phyloP scores from a whole-genome alignment of 2,888 invertebrate genomes.

The Drosophila dives region DNA sequence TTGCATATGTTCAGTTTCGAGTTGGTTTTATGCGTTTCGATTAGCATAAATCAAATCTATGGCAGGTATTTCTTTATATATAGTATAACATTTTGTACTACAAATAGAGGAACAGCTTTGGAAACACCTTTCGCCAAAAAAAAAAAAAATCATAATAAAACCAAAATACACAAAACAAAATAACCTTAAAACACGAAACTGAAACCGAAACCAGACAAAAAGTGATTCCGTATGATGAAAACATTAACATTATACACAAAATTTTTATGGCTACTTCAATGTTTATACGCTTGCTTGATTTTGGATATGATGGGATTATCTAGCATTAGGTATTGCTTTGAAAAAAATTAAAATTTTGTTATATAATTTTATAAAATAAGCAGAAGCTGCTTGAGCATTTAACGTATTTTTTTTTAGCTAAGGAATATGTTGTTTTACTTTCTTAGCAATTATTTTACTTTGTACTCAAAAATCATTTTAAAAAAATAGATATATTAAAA shows the following conservation, averaged over 20 bases:
- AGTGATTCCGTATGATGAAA: constrained; percentile 66
- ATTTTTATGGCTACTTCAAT: constrained; percentile 74
- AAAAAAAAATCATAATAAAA: constrained; percentile 17
- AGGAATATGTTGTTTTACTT: not conserved
- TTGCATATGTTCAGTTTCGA: constrained; percentile 60
- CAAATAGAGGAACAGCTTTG: constrained; percentile 63
- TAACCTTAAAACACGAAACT: constrained; percentile 46
- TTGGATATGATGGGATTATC: too few relatives aligned
- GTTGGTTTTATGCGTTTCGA: constrained; percentile 67
- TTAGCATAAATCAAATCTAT: constrained; percentile 73
- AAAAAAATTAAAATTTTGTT: not conserved
- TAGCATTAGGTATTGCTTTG: not conserved
- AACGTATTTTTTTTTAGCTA: not conserved
- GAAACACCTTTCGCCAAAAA: constrained; percentile 72
- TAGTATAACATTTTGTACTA: constrained; percentile 53
- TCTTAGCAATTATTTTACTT: not conserved
- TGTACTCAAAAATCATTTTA: rapidly evolving
- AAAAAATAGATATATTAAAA: not conserved
- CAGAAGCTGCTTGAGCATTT: not conserved
- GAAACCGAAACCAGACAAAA: constrained; percentile 48
- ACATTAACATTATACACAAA: constrained; percentile 71
- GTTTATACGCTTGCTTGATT: not conserved
- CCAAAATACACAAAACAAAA: constrained; percentile 13
- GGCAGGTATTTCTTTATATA: constrained; percentile 31
- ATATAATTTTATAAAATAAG: not conserved